A percentile compares a stretch with the other conserved stretches of the same genome.
phyloP scores from a whole-genome alignment of 2,888 invertebrate genomes.

The Oscheius sp. region DNA sequence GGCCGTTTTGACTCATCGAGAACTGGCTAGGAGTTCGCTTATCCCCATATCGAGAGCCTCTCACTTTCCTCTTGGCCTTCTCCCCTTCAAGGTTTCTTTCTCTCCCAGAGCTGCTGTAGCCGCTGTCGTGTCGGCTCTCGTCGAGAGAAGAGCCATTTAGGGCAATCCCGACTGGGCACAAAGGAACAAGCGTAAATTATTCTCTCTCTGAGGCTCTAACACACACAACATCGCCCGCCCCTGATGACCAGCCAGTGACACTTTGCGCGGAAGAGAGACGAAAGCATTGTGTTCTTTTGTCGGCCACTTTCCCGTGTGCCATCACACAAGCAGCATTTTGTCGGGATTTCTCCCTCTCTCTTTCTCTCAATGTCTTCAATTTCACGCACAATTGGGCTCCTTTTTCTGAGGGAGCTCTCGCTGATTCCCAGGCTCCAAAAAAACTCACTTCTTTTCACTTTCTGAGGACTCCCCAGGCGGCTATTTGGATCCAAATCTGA shows the following conservation, averaged over 20 bases:
- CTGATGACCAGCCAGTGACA: conserved; percentile 4
- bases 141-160: background rate
- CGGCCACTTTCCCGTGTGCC: no score
- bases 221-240: background rate
- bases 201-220: background rate
- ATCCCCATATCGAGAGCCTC: conserved; percentile 10
- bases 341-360: background rate
- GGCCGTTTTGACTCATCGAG: conserved; percentile 23
- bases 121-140: background rate
- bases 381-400: no score
- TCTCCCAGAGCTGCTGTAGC: background rate
- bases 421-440: no score
- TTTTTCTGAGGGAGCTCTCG: no score
- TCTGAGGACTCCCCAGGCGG: no score
- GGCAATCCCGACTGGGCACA: background rate
- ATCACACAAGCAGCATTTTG: no score
- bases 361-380: no score
- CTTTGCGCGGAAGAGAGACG: no score
- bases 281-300: no score
- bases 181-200: conserved; percentile 20
- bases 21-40: conserved; percentile 12
- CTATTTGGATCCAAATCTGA: no score
- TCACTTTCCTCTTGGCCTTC: conserved; percentile 3
- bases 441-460: no score
- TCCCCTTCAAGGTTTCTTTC: background rate